Evolutionary conservation across 35 echinoderm and acorn worm species (phyloP).

Genomic region (Patiria miniata): DNA sequence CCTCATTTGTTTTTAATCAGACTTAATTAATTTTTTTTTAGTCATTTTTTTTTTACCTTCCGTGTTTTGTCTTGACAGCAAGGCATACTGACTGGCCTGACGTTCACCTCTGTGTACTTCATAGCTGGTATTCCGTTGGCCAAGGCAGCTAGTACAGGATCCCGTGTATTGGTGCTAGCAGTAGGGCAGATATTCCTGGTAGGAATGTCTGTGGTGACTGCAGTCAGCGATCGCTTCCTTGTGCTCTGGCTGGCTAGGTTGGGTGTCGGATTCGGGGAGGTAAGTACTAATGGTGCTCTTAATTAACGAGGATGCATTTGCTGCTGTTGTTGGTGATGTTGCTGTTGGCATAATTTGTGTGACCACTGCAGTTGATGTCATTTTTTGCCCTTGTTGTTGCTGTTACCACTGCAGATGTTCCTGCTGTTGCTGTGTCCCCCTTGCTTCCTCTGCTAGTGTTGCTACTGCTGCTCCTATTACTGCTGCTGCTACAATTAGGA

Average conservation of each 20-base stretch:
- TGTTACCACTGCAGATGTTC: neutral
- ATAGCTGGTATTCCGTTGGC: conserved; percentile 48
- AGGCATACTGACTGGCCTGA: conserved; percentile 41
- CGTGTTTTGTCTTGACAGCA: conserved; percentile 27
- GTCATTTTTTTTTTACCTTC: neutral
- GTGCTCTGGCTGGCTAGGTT: conserved; percentile 39
- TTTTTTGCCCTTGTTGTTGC: neutral
- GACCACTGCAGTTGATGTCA: neutral
- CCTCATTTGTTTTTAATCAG: too few relatives aligned
- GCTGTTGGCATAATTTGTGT: neutral
- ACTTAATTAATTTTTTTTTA: too few relatives aligned
- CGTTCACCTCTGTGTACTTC: conserved; percentile 32
- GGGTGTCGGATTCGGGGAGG: conserved; percentile 49
- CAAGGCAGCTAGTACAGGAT: conserved; percentile 23
- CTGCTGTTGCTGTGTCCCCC: neutral
- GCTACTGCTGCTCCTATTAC: too few relatives aligned
- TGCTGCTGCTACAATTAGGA: neutral
- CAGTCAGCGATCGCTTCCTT: conserved; percentile 11
- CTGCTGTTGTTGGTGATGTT: neutral
- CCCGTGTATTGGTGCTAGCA: conserved; percentile 22
- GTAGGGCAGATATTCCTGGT: conserved; percentile 29
- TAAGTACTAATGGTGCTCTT: neutral
- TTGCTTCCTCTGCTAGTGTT: neutral
- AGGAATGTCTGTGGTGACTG: conserved; percentile 34
- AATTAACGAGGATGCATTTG: neutral